Percentiles rank a stretch among this genome's conserved stretches.
phyloP scores from a whole-genome alignment of 2,888 invertebrate species.

The Sinopyrophorus schimmeli region DNA sequence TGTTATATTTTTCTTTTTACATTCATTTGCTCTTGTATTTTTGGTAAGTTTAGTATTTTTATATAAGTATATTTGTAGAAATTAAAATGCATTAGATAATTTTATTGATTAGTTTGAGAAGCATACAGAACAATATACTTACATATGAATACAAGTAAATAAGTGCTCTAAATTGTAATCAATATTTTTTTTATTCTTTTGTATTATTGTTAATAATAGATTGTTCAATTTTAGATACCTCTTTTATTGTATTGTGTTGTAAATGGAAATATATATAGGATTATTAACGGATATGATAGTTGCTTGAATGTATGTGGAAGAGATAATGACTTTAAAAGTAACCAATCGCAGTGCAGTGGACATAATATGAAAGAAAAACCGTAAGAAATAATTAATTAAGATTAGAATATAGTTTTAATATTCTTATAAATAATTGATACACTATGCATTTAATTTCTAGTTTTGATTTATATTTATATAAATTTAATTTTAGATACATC shows the following conservation, averaged over 20 bases:
- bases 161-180: no score
- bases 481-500: no score
- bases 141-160: no score
- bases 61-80: neutral
- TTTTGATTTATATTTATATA: neutral
- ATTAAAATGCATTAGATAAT: no score
- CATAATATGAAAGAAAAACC: conserved; percentile 52
- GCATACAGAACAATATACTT: no score
- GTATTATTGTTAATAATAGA: no score
- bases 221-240: conserved; percentile 38
- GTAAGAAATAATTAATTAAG: no score
- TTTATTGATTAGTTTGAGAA: no score
- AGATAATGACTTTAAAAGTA: conserved; percentile 47
- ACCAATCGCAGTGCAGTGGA: conserved; percentile 55
- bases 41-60: conserved; percentile 55
- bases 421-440: no score
- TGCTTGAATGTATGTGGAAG: conserved; percentile 68
- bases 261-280: conserved; percentile 62
- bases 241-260: conserved; percentile 52
- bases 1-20: conserved; percentile 59
- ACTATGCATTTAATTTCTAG: neutral
- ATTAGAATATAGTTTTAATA: no score
- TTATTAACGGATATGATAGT: conserved; percentile 66
- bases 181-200: no score
- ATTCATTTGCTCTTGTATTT: conserved; percentile 58